Percentiles rank a stretch among this genome's conserved stretches.
These are phyloP conservation scores for Rhagologus leucostigma DNA, from an alignment of 2,113 vertebrate genomes.

Conservation along the genomic window DNA sequence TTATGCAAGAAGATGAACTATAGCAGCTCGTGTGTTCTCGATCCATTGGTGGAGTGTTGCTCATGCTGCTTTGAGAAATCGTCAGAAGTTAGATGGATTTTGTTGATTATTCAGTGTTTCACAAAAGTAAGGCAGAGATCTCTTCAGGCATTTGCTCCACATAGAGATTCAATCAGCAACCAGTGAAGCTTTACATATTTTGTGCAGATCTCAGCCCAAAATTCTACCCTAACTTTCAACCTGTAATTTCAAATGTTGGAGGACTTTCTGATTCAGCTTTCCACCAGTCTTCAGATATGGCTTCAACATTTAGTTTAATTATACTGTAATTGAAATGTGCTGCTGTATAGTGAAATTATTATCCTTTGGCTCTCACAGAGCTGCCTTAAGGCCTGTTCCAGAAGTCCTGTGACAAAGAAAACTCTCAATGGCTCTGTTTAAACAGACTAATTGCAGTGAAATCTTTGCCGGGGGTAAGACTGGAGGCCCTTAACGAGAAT, in stretches of 20 bases:
- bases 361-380: not conserved
- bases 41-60: not conserved
- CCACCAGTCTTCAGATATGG: not conserved
- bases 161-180: not conserved
- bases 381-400: constrained; percentile 11
- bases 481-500: not conserved
- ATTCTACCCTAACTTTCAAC: not conserved
- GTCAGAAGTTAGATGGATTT: accelerated
- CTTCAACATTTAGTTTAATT: constrained; percentile 10
- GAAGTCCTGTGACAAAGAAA: constrained; percentile 30
- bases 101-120: not conserved
- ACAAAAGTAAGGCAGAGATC: not conserved
- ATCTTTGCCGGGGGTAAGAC: constrained; percentile 24
- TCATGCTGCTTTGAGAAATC: not conserved
- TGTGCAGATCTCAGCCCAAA: not conserved
- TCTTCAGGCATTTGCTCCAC: not conserved
- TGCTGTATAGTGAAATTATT: constrained; percentile 7
- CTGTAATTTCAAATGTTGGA: not conserved
- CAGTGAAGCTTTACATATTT: not conserved
- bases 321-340: not conserved
- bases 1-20: not conserved
- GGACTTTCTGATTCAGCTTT: not conserved
- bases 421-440: constrained; percentile 31
- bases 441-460: constrained; percentile 39
- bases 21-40: not conserved